phyloP scores from a whole-genome alignment of 2,888 invertebrate genomes.

The Drosophila demipolita region DNA sequence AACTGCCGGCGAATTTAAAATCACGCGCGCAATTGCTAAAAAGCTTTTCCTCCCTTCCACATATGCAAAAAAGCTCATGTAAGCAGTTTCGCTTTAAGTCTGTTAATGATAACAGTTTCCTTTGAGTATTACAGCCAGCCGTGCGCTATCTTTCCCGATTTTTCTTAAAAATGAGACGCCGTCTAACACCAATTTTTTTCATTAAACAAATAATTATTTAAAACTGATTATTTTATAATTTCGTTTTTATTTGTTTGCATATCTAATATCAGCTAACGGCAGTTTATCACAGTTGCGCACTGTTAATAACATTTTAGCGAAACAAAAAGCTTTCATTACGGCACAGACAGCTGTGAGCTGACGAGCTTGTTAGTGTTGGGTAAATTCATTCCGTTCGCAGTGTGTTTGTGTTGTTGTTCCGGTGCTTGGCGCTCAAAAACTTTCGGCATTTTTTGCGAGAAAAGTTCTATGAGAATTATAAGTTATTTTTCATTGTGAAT shows the following conservation, averaged over 20 bases:
- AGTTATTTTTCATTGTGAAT: constrained; percentile 22
- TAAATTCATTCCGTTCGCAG: constrained; percentile 39
- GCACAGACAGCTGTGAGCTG: constrained; percentile 13
- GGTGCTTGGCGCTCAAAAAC: constrained; percentile 73
- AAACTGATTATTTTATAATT: neutral
- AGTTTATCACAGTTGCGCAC: neutral
- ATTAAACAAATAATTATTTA: neutral
- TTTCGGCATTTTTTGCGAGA: constrained; percentile 62
- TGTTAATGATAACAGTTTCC: constrained; percentile 12
- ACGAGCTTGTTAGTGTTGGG: constrained; percentile 35
- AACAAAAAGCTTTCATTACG: constrained; percentile 10
- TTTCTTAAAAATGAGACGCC: neutral
- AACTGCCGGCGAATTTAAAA: constrained; percentile 9
- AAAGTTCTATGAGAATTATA: constrained; percentile 35
- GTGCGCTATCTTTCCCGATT: no score
- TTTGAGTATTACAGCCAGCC: constrained; percentile 26
- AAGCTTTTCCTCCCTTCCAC: constrained; percentile 8
- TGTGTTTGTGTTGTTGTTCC: constrained; percentile 66
- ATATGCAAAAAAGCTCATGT: constrained; percentile 12
- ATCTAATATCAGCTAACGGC: neutral
- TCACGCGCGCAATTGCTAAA: neutral
- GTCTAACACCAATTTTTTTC: neutral
- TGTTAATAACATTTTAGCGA: constrained; percentile 22
- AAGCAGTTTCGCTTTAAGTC: constrained; percentile 30
- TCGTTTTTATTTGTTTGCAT: neutral